Percentiles rank a stretch among this genome's conserved stretches.
These are phyloP conservation scores for Paguma larvata DNA, from an alignment of 2,797 vertebrate genomes.

Conservation along the genomic window DNA sequence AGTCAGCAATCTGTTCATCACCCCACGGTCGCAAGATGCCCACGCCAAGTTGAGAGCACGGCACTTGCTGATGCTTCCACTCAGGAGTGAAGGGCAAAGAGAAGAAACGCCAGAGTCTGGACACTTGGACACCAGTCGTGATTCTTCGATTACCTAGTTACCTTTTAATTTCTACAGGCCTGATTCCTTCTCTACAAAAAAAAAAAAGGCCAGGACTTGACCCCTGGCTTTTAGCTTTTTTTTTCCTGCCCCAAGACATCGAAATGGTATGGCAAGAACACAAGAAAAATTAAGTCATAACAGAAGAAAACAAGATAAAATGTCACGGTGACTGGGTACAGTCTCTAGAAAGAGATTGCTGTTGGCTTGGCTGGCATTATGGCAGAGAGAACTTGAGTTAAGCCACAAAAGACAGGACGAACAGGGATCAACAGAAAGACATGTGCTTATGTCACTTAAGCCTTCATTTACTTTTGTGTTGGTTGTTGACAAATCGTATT, in stretches of 20 bases:
- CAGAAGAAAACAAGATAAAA: neutral
- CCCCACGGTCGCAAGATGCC: neutral
- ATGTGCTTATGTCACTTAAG: neutral
- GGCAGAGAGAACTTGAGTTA: neutral
- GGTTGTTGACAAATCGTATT: neutral
- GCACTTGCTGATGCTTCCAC: neutral
- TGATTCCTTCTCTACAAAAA: neutral
- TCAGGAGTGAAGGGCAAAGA: neutral
- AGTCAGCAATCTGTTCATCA: neutral
- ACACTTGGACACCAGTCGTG: neutral
- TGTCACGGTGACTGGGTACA: neutral
- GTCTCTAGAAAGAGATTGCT: neutral
- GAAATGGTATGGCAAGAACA: neutral
- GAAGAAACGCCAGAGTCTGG: neutral
- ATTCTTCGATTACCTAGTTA: neutral
- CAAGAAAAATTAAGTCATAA: slow-evolving; percentile 12
- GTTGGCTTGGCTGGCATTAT: fast-evolving
- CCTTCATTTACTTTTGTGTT: neutral
- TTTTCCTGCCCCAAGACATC: neutral
- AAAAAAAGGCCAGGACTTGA: neutral
- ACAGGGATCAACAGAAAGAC: fast-evolving
- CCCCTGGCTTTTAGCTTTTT: neutral
- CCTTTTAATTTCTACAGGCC: neutral
- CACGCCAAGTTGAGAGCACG: neutral
- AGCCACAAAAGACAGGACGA: neutral